Evolutionary conservation across 1,140 invertebrate genomes (phyloP).

Genomic region (Drosophila pachea): DNA sequence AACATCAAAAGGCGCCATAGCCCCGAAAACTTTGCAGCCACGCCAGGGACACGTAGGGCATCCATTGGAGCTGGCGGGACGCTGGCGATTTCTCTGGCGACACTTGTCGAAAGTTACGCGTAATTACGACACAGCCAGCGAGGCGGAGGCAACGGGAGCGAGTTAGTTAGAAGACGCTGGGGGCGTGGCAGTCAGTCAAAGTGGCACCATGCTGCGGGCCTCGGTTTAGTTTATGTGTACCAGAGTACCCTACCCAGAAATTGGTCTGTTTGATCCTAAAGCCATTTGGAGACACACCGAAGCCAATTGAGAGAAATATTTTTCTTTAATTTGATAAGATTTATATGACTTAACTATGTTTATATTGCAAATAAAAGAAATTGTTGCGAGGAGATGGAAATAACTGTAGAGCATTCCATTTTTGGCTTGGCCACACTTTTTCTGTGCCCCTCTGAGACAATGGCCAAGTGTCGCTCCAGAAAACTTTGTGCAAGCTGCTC

Average conservation of each 20-base stretch:
- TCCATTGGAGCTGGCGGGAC: constrained; percentile 18
- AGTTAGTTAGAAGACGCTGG: constrained; percentile 11
- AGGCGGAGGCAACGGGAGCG: constrained; percentile 3
- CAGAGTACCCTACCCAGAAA: constrained; percentile 16
- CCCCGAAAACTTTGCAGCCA: constrained; percentile 49
- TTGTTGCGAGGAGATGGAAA: too few species aligned
- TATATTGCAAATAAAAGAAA: too few species aligned
- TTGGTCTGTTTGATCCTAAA: not conserved
- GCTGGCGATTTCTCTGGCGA: constrained; percentile 66
- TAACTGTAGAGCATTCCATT: constrained; percentile 11
- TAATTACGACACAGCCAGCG: constrained; percentile 65
- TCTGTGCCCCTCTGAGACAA: constrained; percentile 21
- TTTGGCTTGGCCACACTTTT: not conserved
- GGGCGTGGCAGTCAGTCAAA: constrained; percentile 33
- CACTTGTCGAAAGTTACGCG: constrained; percentile 75
- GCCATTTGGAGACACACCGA: not conserved
- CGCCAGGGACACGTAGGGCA: constrained; percentile 41
- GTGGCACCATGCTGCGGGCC: constrained; percentile 35
- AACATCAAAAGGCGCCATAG: constrained; percentile 44
- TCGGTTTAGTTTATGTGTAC: constrained; percentile 25
- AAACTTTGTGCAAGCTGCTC: constrained; percentile 33
- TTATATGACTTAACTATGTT: too few species aligned
- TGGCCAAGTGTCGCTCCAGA: constrained; percentile 27
- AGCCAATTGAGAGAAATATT: too few species aligned
- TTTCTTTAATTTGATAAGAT: too few species aligned